Conservation (phyloP, 2,113 vertebrate species). For the Cavia aperea region DNA sequence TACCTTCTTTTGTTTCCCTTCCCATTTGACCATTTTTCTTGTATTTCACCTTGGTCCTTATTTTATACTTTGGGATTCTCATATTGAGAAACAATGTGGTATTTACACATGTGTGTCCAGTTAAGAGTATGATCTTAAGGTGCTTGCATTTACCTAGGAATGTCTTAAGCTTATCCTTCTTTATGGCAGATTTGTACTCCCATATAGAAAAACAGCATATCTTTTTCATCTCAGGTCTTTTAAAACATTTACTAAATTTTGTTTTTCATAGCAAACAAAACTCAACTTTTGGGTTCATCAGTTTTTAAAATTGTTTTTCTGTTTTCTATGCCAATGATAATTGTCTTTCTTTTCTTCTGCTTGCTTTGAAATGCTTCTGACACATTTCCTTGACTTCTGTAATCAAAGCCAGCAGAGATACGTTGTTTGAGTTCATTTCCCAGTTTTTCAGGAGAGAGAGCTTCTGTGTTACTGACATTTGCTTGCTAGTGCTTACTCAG, state of each 20-base stretch:
- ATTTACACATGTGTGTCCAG: neutral
- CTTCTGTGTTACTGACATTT: conserved; percentile 23
- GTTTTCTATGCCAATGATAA: neutral
- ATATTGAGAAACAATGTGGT: neutral
- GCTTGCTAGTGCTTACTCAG: conserved; percentile 21
- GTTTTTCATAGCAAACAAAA: neutral
- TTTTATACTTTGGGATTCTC: neutral
- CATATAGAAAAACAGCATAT: too few species aligned
- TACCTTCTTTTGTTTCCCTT: neutral
- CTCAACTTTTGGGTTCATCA: neutral
- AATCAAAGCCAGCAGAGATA: conserved; percentile 18
- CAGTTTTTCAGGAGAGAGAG: conserved; percentile 11
- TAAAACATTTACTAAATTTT: neutral
- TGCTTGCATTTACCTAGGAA: neutral
- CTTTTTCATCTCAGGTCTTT: too few species aligned
- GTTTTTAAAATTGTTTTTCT: neutral
- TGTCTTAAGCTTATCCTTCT: neutral
- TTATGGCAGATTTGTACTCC: neutral
- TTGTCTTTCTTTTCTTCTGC: neutral
- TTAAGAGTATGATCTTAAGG: neutral
- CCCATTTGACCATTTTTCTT: neutral
- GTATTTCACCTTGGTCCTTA: neutral
- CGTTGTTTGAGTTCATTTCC: conserved; percentile 10
- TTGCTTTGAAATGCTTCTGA: neutral
- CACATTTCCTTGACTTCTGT: neutral